Evolutionary conservation across 2,888 invertebrate species (phyloP), one percentile per base, ranked within the genome.

Genomic region (Tortricodes alternella): DNA sequence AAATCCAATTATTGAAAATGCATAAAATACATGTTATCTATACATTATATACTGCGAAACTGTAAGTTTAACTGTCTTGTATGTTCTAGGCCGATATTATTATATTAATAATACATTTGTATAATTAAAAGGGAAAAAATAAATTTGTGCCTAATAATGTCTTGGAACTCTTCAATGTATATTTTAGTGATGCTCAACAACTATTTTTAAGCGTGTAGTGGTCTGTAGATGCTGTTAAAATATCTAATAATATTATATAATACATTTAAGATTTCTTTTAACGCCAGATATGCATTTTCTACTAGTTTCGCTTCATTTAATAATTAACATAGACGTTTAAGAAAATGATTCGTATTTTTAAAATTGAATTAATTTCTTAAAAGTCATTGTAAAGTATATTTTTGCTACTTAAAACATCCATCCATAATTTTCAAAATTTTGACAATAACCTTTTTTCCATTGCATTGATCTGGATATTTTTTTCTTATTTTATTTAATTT

Each of bases 171-270:
- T 78, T 81, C 76, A 68, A 71, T 80, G 74, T 76, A 73, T 81
- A 82, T 80, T 81, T 85, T 89, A 89, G 86, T 83, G 76, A 87
- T 86, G 89, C 89, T 90, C 89, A 89, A 89, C 73, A 74, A 80
- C 80, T 74, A 71, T 68, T 76, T 79, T 74, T 89, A 89, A 89
- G 88, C 84, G 76, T 76, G 83, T 89, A 89, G 87, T 82, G 71
- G 66, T 76, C 73, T 65, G 72, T 85, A 88, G 85, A 82, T 76
- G 85, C 86, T 83, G 83, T 80, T 83, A 65, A 77, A 76, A 76
- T 72, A 71, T 76, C 68, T 76, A 71, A 56, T 56, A 44, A 44
- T 66, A 71, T 70, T 58, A 62, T 66, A 63, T 43, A 55, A 61
- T 80, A 76, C 62, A 71, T 68, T 63, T 79, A 80, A 79, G 77